Percentiles rank a stretch among this genome's conserved stretches.
phyloP scores from a whole-genome alignment of 2,113 vertebrate genomes.

The Xenopus laevis region DNA sequence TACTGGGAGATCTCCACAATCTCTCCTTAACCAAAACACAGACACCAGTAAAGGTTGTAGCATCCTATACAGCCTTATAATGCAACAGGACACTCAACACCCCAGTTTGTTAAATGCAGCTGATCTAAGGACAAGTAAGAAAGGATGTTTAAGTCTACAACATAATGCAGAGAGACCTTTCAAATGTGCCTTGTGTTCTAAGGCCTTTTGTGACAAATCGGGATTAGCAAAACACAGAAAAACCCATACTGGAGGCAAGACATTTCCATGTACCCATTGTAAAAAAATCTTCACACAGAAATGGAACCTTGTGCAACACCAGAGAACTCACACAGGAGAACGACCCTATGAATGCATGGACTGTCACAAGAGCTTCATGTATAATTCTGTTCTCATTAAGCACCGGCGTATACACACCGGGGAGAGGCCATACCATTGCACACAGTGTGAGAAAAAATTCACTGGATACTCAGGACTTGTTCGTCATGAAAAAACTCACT shows the following conservation, averaged over 20 bases:
- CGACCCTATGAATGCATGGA: slow-evolving; percentile 46
- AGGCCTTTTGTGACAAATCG: slow-evolving; percentile 19
- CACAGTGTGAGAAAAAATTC: slow-evolving; percentile 16
- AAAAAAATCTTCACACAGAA: slow-evolving; percentile 36
- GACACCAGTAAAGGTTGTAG: no score
- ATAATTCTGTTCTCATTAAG: slow-evolving; percentile 35
- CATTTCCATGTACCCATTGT: slow-evolving; percentile 10
- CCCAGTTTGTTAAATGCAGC: no score
- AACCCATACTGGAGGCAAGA: slow-evolving; percentile 25
- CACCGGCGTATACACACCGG: slow-evolving; percentile 24
- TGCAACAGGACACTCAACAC: no score
- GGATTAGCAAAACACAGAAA: slow-evolving; percentile 36
- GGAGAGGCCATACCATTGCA: slow-evolving; percentile 14
- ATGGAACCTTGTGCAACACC: slow-evolving; percentile 33
- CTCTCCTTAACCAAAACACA: no score
- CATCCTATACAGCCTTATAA: no score
- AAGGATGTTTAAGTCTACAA: no score
- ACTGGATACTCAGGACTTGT: neutral
- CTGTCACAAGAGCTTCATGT: slow-evolving; percentile 45
- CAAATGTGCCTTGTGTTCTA: slow-evolving; percentile 33
- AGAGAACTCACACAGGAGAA: slow-evolving; percentile 1
- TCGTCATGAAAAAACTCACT: slow-evolving; percentile 17
- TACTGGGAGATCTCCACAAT: no score
- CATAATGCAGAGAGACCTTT: slow-evolving; percentile 26
- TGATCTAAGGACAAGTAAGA: no score